Base-by-base conservation (phyloP, 2,113 vertebrate species). In the Baryphthengus martii region DNA sequence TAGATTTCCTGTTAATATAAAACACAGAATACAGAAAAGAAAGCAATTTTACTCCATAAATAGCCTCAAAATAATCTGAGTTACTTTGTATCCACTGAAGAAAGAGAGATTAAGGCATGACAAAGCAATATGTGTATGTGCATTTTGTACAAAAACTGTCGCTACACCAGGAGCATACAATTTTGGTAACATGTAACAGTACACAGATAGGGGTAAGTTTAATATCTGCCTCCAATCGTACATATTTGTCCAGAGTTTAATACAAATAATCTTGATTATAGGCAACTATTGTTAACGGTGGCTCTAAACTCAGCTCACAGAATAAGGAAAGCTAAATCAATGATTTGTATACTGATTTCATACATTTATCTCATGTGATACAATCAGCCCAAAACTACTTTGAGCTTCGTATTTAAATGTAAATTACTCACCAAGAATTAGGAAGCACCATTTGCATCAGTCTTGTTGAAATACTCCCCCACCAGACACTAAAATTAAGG, bases 101-200 rank as follows among this genome's bases (percentile, higher is more conserved):
- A 67, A 53, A 75, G 31, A 39, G 21, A 71, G 23, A 35, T 40
- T 61, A 29, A 68, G 33, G 37, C 28, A 56, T 26, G 19, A 61
- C 4, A 6, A 66, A 88, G 18, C 16, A 77, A 42, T 9, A 56
- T 0, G 33, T n/a, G 2, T 1, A 17, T 2, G 15, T 9, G 18
- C 10, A 20, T 62, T 85, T 77, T 74, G 23, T 33, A 25, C 24
- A 37, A 52, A 49, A 63, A 12, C 26, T 9, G 35, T 24, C 62
- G 13, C 55, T 72, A 26, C 7, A 62, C 6, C 5, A n/a, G 24
- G 26, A 85, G 4, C 13, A 52, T 10, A 15, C 5, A 5, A 1
- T 16, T 65, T 56, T 35, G 17, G 17, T 28, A 78, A 63, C 9
- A 4, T 10, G 17, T 23, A 81, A 21, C 17, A 53, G 13, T 21